Base-by-base conservation (phyloP, 2,113 vertebrate species). In the Hipposideros armiger region DNA sequence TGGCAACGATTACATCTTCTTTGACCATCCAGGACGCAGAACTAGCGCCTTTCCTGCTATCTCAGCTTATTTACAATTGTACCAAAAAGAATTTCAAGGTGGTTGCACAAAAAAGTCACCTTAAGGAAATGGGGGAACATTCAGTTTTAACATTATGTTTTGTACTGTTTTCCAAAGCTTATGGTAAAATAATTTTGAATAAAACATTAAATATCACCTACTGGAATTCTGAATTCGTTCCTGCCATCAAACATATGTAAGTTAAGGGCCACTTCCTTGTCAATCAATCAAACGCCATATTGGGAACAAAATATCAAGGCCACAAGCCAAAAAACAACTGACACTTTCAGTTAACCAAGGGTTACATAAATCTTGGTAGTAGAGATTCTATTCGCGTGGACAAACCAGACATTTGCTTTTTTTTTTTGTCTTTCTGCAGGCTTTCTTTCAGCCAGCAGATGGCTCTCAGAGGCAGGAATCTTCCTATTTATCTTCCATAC, bases 391-490 rank as follows among this genome's bases (percentile, higher is more conserved):
- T 74, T 66, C n/a, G 13, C 3, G 3, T 0, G 42, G 14, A 45
- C 4, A 40, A 70, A 24, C 22, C 32, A 72, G 36, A 11, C 0
- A 70, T 20, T 16, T 52, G 8, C 7, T 11, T 66, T 67, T 30
- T 28, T 66, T 64, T 45, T n/a, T 36, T 47, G 36, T 36, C 36
- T 36, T 36, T 91, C 42, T 74, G 69, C 58, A 76, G 74, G 80
- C 36, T 45, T 64, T 50, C 14, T 67, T 36, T 89, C 10, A 70
- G 74, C 95, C 96, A 97, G 88, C 74, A 97, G 95, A 58, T 88
- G 89, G 94, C 93, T 62, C 95, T 94, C 73, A 20, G 62, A 95
- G 66, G 58, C 84, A 87, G 92, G 40, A 50, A 28, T 58, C n/a
- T 28, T 72, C 47, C 20, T 6, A 26, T 66, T 69, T 36, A 54